Percentiles rank a stretch among this genome's conserved stretches.
phyloP scores from a whole-genome alignment of 2,888 invertebrate genomes.

The Nezara viridula region DNA sequence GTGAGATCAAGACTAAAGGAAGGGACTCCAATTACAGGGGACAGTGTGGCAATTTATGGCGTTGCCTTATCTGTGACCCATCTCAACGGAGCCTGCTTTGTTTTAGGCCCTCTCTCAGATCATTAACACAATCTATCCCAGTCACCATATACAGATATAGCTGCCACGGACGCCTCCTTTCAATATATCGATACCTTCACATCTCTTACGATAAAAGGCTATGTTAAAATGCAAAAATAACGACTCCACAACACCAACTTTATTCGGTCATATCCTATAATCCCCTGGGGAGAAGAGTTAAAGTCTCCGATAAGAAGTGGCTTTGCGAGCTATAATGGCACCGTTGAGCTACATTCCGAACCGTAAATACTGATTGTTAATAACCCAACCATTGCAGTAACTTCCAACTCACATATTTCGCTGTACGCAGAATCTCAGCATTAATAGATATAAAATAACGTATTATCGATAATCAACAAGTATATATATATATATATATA shows the following conservation, averaged over 20 bases:
- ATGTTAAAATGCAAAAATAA: constrained; percentile 47
- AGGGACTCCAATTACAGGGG: constrained; percentile 61
- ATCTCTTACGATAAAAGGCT: constrained; percentile 33
- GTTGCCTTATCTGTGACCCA: constrained; percentile 53
- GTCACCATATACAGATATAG: constrained; percentile 46
- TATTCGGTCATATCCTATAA: constrained; percentile 15
- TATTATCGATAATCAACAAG: too few species aligned
- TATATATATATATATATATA: too few species aligned
- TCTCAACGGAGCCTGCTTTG: constrained; percentile 22
- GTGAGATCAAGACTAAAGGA: constrained; percentile 61
- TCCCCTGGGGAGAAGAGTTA: not conserved
- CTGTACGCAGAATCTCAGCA: not conserved
- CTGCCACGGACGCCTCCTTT: constrained; percentile 7
- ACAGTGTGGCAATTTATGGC: constrained; percentile 61
- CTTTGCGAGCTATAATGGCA: not conserved
- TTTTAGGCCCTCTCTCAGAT: not conserved
- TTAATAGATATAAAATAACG: too few species aligned
- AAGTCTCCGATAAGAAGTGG: constrained; percentile 11
- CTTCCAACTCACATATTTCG: not conserved
- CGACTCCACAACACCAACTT: not conserved
- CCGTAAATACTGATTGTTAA: constrained; percentile 31
- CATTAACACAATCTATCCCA: constrained; percentile 48
- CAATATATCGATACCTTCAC: not conserved
- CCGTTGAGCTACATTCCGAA: constrained; percentile 1
- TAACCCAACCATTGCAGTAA: constrained; percentile 2